Evolutionary conservation across 1,140 invertebrate genomes (phyloP).

Genomic region (Procambarus virginalis): DNA sequence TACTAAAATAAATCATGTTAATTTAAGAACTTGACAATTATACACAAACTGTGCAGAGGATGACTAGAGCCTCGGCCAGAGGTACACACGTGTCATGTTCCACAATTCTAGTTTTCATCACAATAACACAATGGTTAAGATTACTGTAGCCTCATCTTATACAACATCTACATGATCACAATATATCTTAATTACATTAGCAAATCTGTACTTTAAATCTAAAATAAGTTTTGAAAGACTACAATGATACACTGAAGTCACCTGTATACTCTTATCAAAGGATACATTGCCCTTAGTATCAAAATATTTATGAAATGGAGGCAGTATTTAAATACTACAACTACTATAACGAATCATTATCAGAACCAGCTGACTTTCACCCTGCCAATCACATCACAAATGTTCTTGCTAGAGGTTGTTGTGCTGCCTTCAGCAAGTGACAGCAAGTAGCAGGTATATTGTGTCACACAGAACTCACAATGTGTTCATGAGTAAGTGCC

Average conservation of each 20-base stretch:
- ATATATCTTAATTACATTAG: conserved; percentile 16
- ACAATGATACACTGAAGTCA: conserved; percentile 25
- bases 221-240: conserved; percentile 34
- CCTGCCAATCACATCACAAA: conserved; percentile 3
- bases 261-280: conserved; percentile 11
- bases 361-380: neutral
- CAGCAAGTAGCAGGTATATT: neutral
- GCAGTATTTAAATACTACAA: neutral
- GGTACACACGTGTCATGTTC: conserved; percentile 15
- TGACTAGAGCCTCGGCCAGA: neutral
- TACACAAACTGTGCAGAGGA: conserved; percentile 19
- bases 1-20: conserved; percentile 33
- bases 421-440: neutral
- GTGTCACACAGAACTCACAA: neutral
- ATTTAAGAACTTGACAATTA: neutral
- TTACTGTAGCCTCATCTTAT: neutral
- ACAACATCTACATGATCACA: conserved; percentile 28
- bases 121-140: too few species aligned
- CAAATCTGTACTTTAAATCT: neutral
- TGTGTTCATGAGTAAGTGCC: neutral
- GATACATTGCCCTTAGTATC: neutral
- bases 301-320: neutral
- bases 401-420: neutral
- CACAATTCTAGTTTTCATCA: conserved; percentile 8
- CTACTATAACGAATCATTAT: conserved; percentile 10